A percentile compares a stretch with the other conserved stretches of the same genome.
These are phyloP conservation scores for Cephus runcator DNA, from an alignment of 2,888 invertebrate species.

Conservation along the genomic window DNA sequence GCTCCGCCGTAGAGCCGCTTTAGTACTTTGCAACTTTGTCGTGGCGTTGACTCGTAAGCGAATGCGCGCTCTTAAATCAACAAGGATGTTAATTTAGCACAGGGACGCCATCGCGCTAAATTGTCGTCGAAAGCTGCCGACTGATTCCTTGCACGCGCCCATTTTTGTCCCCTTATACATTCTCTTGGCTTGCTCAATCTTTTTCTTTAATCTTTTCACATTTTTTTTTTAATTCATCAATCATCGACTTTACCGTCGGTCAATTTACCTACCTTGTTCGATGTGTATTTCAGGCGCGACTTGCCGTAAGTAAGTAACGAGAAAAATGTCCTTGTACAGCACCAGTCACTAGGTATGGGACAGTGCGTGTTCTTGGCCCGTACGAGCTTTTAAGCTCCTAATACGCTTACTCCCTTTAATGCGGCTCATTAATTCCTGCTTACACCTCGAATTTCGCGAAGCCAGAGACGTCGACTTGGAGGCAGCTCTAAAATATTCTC, in stretches of 20 bases:
- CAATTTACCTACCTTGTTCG: too few species aligned
- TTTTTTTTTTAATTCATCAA: not conserved
- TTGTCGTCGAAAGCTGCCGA: not conserved
- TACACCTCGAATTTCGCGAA: not conserved
- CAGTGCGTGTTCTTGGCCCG: not conserved
- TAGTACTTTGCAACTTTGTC: not conserved
- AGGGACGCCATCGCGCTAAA: not conserved
- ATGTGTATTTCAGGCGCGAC: too few species aligned
- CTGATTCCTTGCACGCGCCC: not conserved
- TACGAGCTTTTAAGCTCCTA: not conserved
- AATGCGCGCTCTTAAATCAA: slow-evolving; percentile 7
- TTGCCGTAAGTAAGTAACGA: too few species aligned
- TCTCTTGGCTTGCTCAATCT: not conserved
- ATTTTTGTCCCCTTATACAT: not conserved
- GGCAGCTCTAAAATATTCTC: not conserved
- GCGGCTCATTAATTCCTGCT: not conserved
- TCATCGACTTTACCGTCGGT: too few species aligned
- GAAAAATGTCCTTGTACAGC: not conserved
- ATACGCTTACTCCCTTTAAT: not conserved
- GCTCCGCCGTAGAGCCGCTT: not conserved
- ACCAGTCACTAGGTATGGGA: not conserved
- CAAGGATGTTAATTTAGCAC: slow-evolving; percentile 2
- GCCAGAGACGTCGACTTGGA: not conserved
- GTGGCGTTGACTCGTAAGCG: not conserved
- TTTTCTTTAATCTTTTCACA: not conserved